These are phyloP conservation scores for Zeuzera pyrina DNA, from an alignment of 2,888 invertebrate genomes.

Conservation along the genomic window DNA sequence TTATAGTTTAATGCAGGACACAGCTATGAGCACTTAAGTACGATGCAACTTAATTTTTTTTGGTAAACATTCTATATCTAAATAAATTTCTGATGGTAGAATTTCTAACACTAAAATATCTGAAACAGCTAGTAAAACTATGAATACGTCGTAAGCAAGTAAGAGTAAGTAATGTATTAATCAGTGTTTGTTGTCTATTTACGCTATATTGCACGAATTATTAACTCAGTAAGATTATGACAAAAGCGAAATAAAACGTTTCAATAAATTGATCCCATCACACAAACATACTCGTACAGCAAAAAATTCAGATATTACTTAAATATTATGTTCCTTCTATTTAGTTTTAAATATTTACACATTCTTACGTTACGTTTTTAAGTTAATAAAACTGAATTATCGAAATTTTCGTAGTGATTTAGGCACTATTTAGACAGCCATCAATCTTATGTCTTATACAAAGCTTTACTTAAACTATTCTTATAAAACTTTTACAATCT, in stretches of 20 bases:
- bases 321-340: constrained; percentile 47
- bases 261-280: constrained; percentile 64
- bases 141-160: too few relatives aligned
- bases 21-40: too few relatives aligned
- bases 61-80: too few relatives aligned
- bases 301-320: constrained; percentile 43
- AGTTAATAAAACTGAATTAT: constrained; percentile 67
- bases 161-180: too few relatives aligned
- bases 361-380: constrained; percentile 46
- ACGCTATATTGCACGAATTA: too few relatives aligned
- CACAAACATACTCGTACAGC: constrained; percentile 45
- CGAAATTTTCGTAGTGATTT: constrained; percentile 72
- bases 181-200: too few relatives aligned
- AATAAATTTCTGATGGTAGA: too few relatives aligned
- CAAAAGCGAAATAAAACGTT: constrained; percentile 22
- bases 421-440: constrained; percentile 74
- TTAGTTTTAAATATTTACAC: constrained; percentile 44
- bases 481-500: constrained; percentile 59
- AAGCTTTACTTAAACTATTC: constrained; percentile 58
- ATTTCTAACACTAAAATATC: too few relatives aligned
- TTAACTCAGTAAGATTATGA: not conserved
- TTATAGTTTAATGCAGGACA: too few relatives aligned
- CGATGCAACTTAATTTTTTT: too few relatives aligned
- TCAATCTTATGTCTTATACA: constrained; percentile 70
- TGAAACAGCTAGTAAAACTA: too few relatives aligned